A percentile compares a stretch with the other conserved stretches of the same genome.
Conservation (phyloP, 2,888 invertebrate species). For the Acronicta leporina region DNA sequence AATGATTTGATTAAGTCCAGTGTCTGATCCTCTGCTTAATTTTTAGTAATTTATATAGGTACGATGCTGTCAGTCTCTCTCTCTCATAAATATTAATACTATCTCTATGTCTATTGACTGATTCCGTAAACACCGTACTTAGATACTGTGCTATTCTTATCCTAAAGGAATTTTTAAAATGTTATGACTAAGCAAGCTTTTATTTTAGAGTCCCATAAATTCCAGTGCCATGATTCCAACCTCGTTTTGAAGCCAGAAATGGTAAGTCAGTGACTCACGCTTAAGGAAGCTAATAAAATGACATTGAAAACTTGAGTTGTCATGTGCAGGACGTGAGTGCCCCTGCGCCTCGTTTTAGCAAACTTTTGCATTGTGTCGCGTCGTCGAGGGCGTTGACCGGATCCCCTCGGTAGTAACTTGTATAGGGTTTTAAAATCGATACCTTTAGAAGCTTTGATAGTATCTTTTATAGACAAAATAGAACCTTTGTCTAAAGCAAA, state of each 20-base stretch:
- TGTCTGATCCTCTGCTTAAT: too few species aligned
- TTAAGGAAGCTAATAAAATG: constrained; percentile 55
- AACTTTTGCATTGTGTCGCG: constrained; percentile 70
- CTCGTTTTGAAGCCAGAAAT: constrained; percentile 40
- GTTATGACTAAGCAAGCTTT: constrained; percentile 4
- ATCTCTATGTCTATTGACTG: too few species aligned
- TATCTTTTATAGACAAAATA: constrained; percentile 15
- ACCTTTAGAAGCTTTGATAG: constrained; percentile 31
- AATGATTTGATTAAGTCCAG: too few species aligned
- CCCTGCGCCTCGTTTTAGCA: constrained; percentile 74
- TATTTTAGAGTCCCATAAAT: constrained; percentile 36
- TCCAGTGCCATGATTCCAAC: constrained; percentile 29
- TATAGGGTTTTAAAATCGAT: constrained; percentile 85
- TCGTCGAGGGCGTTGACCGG: constrained; percentile 78
- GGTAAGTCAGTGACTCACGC: constrained; percentile 55
- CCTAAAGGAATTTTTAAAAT: background rate
- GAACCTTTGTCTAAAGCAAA: background rate
- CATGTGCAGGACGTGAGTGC: constrained; percentile 63
- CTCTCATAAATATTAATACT: too few species aligned
- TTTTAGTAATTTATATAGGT: too few species aligned
- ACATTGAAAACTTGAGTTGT: constrained; percentile 64
- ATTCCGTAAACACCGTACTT: too few species aligned
- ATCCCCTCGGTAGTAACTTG: constrained; percentile 70
- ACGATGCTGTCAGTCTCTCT: too few species aligned
- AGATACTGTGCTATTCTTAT: too few species aligned